A percentile compares a stretch with the other conserved stretches of the same genome.
Evolutionary conservation across 2,113 vertebrate genomes (phyloP).

Genomic region (Pomatostomus ruficeps): DNA sequence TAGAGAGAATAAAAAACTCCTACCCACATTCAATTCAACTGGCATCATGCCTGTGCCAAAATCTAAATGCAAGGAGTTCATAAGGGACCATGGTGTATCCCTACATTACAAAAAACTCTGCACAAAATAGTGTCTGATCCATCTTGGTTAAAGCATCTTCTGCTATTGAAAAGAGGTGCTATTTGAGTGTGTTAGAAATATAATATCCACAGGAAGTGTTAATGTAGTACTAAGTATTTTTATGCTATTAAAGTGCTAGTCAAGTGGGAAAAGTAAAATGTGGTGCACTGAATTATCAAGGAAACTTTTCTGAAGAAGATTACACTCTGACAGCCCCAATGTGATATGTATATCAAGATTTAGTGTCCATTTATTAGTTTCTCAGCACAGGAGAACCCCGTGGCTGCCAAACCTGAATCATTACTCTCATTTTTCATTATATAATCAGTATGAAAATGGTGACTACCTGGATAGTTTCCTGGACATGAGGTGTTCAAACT

Average conservation of each 20-base stretch:
- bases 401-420: slow-evolving; percentile 76
- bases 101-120: background rate
- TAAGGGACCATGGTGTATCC: background rate
- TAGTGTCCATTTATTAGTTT: slow-evolving; percentile 76
- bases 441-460: slow-evolving; percentile 71
- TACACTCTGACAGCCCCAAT: slow-evolving; percentile 67
- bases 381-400: slow-evolving; percentile 41
- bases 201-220: background rate
- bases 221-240: background rate
- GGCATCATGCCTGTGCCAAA: background rate
- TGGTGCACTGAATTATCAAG: slow-evolving; percentile 28
- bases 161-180: background rate
- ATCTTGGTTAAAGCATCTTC: background rate
- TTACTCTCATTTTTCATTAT: slow-evolving; percentile 74
- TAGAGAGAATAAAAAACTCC: background rate
- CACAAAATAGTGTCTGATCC: background rate
- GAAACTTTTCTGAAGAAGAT: slow-evolving; percentile 64
- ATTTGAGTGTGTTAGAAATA: background rate
- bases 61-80: background rate
- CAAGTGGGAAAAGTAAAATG: slow-evolving; percentile 39
- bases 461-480: slow-evolving; percentile 71
- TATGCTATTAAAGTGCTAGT: background rate
- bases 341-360: slow-evolving; percentile 79
- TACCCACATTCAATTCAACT: background rate
- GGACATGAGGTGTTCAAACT: slow-evolving; percentile 59